A percentile compares a stretch with the other conserved stretches of the same genome.
Conservation (phyloP, 2,888 invertebrate species). For the Pyrochroa serraticornis region DNA sequence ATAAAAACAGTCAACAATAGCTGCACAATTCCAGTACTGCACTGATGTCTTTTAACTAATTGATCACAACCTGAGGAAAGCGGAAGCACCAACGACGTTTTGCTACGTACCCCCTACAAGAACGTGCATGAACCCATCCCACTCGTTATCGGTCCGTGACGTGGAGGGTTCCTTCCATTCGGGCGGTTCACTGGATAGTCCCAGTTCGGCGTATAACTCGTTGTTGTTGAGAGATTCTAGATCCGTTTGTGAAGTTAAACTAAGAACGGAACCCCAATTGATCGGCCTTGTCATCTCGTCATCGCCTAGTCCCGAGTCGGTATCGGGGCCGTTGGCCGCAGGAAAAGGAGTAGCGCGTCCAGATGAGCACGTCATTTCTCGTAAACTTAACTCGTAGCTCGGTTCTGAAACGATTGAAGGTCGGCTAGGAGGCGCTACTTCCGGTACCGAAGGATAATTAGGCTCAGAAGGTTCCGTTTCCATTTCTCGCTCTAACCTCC, state of each 20-base stretch:
- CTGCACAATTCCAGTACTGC: conserved; percentile 54
- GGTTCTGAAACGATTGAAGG: conserved; percentile 38
- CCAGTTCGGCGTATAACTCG: conserved; percentile 77
- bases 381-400: conserved; percentile 56
- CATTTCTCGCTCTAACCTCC: conserved; percentile 85
- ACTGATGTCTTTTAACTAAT: conserved; percentile 45
- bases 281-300: conserved; percentile 78
- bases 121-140: conserved; percentile 71
- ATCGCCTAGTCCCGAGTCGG: conserved; percentile 79
- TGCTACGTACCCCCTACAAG: conserved; percentile 73
- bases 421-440: conserved; percentile 52
- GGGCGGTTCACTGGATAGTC: conserved; percentile 67
- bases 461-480: conserved; percentile 67
- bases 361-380: conserved; percentile 59
- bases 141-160: conserved; percentile 58
- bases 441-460: conserved; percentile 57
- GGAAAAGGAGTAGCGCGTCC: conserved; percentile 77
- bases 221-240: conserved; percentile 82
- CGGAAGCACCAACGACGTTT: conserved; percentile 25
- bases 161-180: conserved; percentile 64
- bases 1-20: conserved; percentile 54
- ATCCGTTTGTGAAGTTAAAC: conserved; percentile 84
- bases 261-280: conserved; percentile 91
- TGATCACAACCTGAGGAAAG: conserved; percentile 58
- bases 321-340: conserved; percentile 61